Base-by-base conservation (phyloP, 2,888 invertebrate species). In the Stenolophus ochropezus region DNA sequence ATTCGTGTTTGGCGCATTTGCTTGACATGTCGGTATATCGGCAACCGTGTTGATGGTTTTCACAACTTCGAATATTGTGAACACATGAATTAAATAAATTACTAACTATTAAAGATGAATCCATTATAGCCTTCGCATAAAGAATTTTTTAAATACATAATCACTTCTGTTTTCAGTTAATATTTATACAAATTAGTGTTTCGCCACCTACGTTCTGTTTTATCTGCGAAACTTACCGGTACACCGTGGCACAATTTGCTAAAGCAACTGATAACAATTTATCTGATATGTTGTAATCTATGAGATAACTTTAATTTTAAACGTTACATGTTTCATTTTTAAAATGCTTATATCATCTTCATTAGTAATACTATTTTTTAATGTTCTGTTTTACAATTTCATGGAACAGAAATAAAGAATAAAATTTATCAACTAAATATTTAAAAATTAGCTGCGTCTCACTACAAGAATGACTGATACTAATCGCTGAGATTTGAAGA, bases 1-100 rank as follows among this genome's bases (percentile, higher is more conserved):
- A 69, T 33, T 69, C 65, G 42, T 69, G 65, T 69, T 69, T 69
- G 8, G 65, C 65, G 11, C 65, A 69, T 69, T 69, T 69, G 33
- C 65, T 69, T 1, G 65, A 69, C 33, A 69, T 69, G 11, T 69
- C 65, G 16, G 33, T 69, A 27, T 69, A 69, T 14, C 65, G 65
- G 5, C 65, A 69, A 27, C 65, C 65, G 0, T 18, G 33, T 4
- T n/a, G 18, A 4, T 69, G 18, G 33, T 69, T 69, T 18, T 69
- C 65, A 33, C 65, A 69, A 16, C 27, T 16, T 33, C 65, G 14
- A 0, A 18, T 27, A 16, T 69, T 69, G 33, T 33, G 33, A 6
- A 69, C 16, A 27, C 65, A 69, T 3, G 65, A 69, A 18, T 11
- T 27, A 11, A 69, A 69, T 1, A 69, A 16, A 8, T 16, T 4